A percentile compares a stretch with the other conserved stretches of the same genome.
Conservation (phyloP, 2,888 invertebrate genomes). For the Biston betularia region DNA sequence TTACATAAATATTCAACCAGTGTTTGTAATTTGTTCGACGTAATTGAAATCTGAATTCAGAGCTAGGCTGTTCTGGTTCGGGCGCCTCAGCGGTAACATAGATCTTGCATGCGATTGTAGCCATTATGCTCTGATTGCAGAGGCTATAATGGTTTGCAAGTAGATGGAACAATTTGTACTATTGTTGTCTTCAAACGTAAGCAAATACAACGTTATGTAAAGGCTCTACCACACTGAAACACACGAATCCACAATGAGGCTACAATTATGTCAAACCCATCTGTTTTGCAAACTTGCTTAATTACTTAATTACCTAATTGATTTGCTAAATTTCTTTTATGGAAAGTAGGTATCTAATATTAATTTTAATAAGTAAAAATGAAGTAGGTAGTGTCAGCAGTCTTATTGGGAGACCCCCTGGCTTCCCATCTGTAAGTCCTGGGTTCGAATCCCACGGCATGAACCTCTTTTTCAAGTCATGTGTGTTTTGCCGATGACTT, state of each 20-base stretch:
- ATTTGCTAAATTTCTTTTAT: no score
- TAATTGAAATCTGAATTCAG: slow-evolving; percentile 24
- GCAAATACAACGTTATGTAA: background rate
- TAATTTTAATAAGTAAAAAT: no score
- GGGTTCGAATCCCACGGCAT: no score
- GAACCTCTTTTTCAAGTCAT: no score
- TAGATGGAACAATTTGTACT: slow-evolving; percentile 22
- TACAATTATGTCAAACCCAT: background rate
- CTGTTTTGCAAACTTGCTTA: no score
- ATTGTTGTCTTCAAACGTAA: slow-evolving; percentile 8
- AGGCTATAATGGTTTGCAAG: slow-evolving; percentile 20
- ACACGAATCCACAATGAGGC: background rate
- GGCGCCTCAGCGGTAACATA: slow-evolving; percentile 19
- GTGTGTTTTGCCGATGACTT: no score
- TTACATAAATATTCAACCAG: slow-evolving; percentile 24
- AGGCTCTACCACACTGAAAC: background rate
- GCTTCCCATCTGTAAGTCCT: no score
- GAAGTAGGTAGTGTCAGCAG: no score
- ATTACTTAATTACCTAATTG: no score
- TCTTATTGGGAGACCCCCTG: no score
- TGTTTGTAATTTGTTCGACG: slow-evolving; percentile 23
- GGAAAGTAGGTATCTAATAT: no score
- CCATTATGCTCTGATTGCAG: slow-evolving; percentile 25
- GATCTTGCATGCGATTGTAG: slow-evolving; percentile 30
- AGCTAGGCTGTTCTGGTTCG: slow-evolving; percentile 24